These are phyloP conservation scores for Hirudinaria manillensis DNA, from an alignment of 2,888 invertebrate species.

Conservation along the genomic window DNA sequence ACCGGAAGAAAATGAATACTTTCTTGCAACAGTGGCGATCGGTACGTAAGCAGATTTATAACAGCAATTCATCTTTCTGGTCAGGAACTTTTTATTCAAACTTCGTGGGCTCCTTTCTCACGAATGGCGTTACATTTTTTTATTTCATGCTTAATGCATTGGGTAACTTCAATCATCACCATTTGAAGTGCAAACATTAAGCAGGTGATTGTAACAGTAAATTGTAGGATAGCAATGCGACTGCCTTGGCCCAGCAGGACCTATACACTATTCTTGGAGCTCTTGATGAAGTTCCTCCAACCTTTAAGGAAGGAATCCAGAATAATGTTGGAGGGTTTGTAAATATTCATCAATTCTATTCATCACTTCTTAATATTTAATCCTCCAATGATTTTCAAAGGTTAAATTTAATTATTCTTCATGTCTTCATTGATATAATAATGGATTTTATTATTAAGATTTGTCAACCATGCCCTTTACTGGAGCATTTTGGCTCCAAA, in stretches of 20 bases:
- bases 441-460: conserved; percentile 37
- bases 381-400: background rate
- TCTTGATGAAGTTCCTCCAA: conserved; percentile 42
- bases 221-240: background rate
- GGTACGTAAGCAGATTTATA: conserved; percentile 13
- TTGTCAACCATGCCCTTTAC: conserved; percentile 47
- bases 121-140: too few species aligned
- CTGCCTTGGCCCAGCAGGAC: conserved; percentile 39
- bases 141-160: too few species aligned
- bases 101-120: background rate
- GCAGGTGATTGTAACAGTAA: too few species aligned
- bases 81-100: background rate
- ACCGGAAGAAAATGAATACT: conserved; percentile 45
- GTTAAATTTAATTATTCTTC: conserved; percentile 8
- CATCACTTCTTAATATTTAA: background rate
- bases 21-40: conserved; percentile 43
- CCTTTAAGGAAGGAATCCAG: conserved; percentile 40
- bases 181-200: too few species aligned
- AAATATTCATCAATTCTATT: background rate
- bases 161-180: too few species aligned
- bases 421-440: background rate
- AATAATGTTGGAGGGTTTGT: conserved; percentile 48
- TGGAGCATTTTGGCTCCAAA: conserved; percentile 47
- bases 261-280: conserved; percentile 44
- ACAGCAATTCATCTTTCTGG: background rate